These are phyloP conservation scores for Thunnus thynnus DNA, from an alignment of 2,113 vertebrate species.

Conservation along the genomic window DNA sequence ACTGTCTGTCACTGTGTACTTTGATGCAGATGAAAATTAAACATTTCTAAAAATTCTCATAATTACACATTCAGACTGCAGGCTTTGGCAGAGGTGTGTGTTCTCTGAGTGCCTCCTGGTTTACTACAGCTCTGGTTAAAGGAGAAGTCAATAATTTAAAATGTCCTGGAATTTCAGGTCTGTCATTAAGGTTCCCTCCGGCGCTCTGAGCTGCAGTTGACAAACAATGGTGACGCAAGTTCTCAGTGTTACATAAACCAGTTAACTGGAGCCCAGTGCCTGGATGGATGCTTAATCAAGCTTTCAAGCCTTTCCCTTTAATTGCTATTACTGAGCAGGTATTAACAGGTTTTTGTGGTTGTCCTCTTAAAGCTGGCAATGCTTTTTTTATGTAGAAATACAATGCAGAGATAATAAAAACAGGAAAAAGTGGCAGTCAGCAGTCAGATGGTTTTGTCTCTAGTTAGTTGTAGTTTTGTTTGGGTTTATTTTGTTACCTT, in stretches of 20 bases:
- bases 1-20: background rate
- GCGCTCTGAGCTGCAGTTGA: background rate
- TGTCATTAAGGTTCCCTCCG: background rate
- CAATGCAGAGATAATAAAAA: too few relatives aligned
- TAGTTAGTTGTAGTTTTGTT: too few relatives aligned
- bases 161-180: background rate
- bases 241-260: conserved; percentile 17
- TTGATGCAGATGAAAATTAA: background rate
- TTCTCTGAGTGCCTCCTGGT: background rate
- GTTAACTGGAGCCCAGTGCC: too few relatives aligned
- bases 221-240: conserved; percentile 1
- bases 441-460: too few relatives aligned
- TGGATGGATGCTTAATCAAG: background rate
- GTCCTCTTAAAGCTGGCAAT: too few relatives aligned
- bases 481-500: too few relatives aligned
- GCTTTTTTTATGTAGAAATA: too few relatives aligned
- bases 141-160: conserved; percentile 48
- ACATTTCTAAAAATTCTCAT: background rate
- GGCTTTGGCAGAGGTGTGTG: background rate
- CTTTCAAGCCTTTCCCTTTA: background rate
- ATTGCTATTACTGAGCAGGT: background rate
- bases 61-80: background rate
- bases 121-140: background rate
- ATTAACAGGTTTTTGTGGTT: too few relatives aligned
- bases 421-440: too few relatives aligned